Evolutionary conservation across 2,888 invertebrate genomes (phyloP).

Genomic region (Isotomurus palustris): DNA sequence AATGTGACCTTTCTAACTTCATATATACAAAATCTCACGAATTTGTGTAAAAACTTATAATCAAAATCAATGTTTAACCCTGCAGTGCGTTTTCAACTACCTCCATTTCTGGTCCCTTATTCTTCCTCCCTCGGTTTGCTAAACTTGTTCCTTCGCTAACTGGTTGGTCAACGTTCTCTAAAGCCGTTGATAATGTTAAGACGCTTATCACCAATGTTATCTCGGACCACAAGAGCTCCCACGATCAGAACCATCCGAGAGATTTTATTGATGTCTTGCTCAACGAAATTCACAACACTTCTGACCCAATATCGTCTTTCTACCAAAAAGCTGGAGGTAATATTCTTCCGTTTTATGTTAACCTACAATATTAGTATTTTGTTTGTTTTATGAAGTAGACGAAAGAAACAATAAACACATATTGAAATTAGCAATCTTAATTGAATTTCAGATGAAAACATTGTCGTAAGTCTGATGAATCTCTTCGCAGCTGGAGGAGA

Average conservation of each 20-base stretch:
- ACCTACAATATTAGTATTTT: too few relatives aligned
- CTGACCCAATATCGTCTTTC: slow-evolving; percentile 30
- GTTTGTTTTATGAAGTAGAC: too few relatives aligned
- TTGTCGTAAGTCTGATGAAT: slow-evolving; percentile 24
- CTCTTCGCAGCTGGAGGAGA: slow-evolving; percentile 37
- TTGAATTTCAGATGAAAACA: slow-evolving; percentile 23
- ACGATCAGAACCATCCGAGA: slow-evolving; percentile 12
- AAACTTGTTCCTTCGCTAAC: slow-evolving; percentile 15
- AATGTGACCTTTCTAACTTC: too few relatives aligned
- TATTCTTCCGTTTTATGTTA: too few relatives aligned
- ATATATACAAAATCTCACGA: not conserved
- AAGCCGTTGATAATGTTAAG: slow-evolving; percentile 2
- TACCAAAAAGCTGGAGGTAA: slow-evolving; percentile 32
- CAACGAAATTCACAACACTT: slow-evolving; percentile 26
- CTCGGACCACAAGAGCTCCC: slow-evolving; percentile 15
- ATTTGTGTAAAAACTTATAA: not conserved
- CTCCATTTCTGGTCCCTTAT: slow-evolving; percentile 16
- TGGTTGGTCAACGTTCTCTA: slow-evolving; percentile 11
- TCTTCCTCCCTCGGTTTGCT: slow-evolving; percentile 26
- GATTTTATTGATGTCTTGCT: slow-evolving; percentile 38
- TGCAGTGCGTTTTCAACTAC: slow-evolving; percentile 6
- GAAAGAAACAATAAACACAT: not conserved
- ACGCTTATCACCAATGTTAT: slow-evolving; percentile 22
- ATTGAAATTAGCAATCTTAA: not conserved
- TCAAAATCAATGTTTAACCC: too few relatives aligned